Base-by-base conservation (phyloP, 2,888 invertebrate genomes). In the Melinaea marsaeus region DNA sequence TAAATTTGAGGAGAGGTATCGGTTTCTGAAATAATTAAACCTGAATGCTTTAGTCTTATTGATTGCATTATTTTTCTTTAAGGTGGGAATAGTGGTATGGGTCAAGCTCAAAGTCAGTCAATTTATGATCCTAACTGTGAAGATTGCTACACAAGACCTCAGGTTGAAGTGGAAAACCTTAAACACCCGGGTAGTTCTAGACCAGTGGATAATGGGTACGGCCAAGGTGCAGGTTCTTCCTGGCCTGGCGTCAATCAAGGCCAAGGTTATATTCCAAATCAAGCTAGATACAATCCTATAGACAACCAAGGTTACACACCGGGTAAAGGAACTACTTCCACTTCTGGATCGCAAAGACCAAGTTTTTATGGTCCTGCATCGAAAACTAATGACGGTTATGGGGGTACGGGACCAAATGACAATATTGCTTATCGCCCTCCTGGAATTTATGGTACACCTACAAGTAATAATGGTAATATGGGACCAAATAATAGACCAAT, bases 31-130 rank as follows among this genome's bases (percentile, higher is more conserved):
- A 37, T 37, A 6, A 37, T 6, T 37, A 6, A 37, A 1, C 7
- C 4, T 37, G 22, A 13, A 48, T 22, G 1, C 35, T 48, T 37
- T 11, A 55, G 2, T 42, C 11, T 32, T 4, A 33, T 51, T 47
- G 11, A 47, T 55, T 57, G 3, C 47, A 22, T 46, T 56, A 7
- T 60, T 56, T 62, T 63, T 60, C 69, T 86, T 87, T 71, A 72
- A 96, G 96, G 93, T 89, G 96, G 96, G 56, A 93, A 91, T 68
- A 94, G 94, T 77, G 96, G 96, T 62, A 96, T 96, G 95, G 96
- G 96, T 0, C 96, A 96, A 89, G 96, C 96, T 0, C 96, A 96
- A 85, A 96, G 96, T 84, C 96, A 96, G 84, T 95, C 95, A 58
- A 92, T 93, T 65, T 93, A 94, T 59, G 92, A 93, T 58, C 92